Percentiles rank a stretch among this genome's conserved stretches.
These are phyloP conservation scores for Aquatica leii DNA, from an alignment of 2,888 invertebrate species.

Conservation along the genomic window DNA sequence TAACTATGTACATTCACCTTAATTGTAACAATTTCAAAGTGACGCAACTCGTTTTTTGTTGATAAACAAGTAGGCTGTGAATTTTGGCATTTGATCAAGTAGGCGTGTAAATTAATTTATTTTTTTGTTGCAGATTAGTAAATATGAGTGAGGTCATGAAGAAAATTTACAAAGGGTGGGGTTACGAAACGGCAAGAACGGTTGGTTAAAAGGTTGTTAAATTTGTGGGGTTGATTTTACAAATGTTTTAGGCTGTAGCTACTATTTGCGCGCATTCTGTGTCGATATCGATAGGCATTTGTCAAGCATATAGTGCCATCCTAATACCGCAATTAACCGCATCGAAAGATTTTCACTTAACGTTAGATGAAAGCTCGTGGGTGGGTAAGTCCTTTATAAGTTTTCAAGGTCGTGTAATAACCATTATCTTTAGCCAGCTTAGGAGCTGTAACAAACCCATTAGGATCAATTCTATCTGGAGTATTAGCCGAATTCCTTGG, in stretches of 20 bases:
- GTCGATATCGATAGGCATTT: constrained; percentile 78
- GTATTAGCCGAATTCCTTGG: constrained; percentile 74
- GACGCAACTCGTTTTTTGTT: too few relatives aligned
- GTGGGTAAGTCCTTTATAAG: constrained; percentile 72
- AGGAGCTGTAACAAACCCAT: constrained; percentile 76
- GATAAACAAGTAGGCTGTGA: too few relatives aligned
- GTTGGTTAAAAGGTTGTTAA: too few relatives aligned
- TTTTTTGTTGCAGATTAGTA: neutral
- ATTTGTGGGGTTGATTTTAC: too few relatives aligned
- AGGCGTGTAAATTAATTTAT: too few relatives aligned
- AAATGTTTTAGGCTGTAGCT: constrained; percentile 68
- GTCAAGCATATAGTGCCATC: constrained; percentile 79
- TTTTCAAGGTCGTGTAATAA: too few relatives aligned
- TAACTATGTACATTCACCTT: too few relatives aligned
- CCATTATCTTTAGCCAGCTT: constrained; percentile 67
- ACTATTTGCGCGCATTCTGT: constrained; percentile 78
- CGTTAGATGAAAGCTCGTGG: constrained; percentile 74
- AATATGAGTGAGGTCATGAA: neutral
- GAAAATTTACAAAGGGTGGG: neutral
- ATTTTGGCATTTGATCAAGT: too few relatives aligned
- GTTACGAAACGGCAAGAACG: too few relatives aligned
- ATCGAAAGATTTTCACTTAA: constrained; percentile 64
- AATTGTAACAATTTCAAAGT: too few relatives aligned
- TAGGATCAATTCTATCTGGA: constrained; percentile 75
- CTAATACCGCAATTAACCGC: constrained; percentile 73